These are phyloP conservation scores for Delia radicum DNA, from an alignment of 1,140 invertebrate species.

Conservation along the genomic window DNA sequence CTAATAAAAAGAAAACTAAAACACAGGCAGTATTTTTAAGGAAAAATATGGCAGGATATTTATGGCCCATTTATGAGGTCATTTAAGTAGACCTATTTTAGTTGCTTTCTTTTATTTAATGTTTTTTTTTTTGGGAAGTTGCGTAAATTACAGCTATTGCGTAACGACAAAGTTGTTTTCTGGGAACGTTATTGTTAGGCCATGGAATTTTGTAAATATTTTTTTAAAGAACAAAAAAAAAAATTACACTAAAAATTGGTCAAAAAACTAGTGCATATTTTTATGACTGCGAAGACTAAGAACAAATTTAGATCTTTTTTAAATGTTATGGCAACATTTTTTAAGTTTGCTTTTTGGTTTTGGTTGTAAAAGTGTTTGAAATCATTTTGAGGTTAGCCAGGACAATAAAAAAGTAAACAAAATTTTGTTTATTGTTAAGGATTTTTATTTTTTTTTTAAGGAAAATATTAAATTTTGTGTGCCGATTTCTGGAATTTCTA, in stretches of 20 bases:
- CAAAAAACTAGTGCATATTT: not conserved
- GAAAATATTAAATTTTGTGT: not conserved
- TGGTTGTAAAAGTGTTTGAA: not conserved
- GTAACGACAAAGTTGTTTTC: no score
- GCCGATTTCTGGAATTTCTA: not conserved
- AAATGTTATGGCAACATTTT: not conserved
- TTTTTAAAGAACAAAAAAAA: constrained; percentile 27
- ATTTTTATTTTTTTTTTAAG: not conserved
- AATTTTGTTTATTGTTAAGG: not conserved
- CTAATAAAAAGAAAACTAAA: not conserved
- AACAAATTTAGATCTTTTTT: not conserved
- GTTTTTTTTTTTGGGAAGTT: no score
- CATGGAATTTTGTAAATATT: no score
- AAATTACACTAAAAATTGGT: constrained; percentile 55
- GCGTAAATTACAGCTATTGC: no score
- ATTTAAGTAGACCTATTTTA: not conserved
- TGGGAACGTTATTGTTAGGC: no score
- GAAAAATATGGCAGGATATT: not conserved
- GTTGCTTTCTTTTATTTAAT: no score
- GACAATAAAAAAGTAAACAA: not conserved
- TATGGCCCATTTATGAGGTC: not conserved
- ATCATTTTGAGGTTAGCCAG: not conserved
- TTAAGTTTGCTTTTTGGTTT: not conserved
- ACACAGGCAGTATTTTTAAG: not conserved
- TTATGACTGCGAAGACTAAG: not conserved